Base-by-base conservation (phyloP, 2,113 vertebrate genomes). In the Thinocorus orbignyianus region DNA sequence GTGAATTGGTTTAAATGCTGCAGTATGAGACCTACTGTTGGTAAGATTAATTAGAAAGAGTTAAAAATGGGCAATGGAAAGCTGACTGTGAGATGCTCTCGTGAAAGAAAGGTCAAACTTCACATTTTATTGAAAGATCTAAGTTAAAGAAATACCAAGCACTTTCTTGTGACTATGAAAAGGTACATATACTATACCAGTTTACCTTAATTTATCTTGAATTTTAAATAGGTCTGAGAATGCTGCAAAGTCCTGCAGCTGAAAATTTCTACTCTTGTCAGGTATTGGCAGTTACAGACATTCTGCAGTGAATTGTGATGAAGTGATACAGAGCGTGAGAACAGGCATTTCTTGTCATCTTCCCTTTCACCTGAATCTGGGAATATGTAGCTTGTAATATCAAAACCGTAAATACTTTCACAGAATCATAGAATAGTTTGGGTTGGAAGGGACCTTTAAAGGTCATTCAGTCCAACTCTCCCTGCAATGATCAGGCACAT, bases 181-280 rank as follows among this genome's bases (percentile, higher is more conserved):
- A 79, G 23, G 37, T 79, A 64, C n/a, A 66, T 77, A 51, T 12
- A 66, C 31, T 62, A 55, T 52, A 60, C 58, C 30, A 80, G 9
- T 30, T 94, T 97, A 51, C 18, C 46, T 86, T 97, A 86, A 76
- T 94, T 95, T 92, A 60, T 92, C 83, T 86, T 90, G 88, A 93
- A 97, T 97, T 97, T 96, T 95, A 92, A 96, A 48, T 80, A 92
- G 83, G 19, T 85, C 73, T 90, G 70, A 71, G 41, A 93, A 81
- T 81, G 22, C 74, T 81, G 46, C 69, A 41, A 78, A 61, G 46
- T 81, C 44, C 69, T 92, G 41, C 61, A 88, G 73, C 22, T 37
- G 46, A 16, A 85, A 25, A 80, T 97, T 95, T 74, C 51, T 82
- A 22, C 41, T 94, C 51, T 51, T 86, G 33, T 94, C 86, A 91